A percentile compares a stretch with the other conserved stretches of the same genome.
These are phyloP conservation scores for Meloe dianella DNA, from an alignment of 2,888 invertebrate genomes.

Conservation along the genomic window DNA sequence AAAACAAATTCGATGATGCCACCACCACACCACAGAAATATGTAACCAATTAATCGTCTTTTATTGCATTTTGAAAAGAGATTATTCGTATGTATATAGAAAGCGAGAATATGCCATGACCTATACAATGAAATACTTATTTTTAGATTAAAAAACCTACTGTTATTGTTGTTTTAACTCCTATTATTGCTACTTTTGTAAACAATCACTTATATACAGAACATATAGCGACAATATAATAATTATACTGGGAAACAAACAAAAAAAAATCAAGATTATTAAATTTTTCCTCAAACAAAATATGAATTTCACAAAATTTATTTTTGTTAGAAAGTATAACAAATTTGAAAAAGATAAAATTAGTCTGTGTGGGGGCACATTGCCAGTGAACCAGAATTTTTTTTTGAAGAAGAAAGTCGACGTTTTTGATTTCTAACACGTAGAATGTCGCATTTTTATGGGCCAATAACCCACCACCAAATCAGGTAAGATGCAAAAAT, in stretches of 20 bases:
- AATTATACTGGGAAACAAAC: too few species aligned
- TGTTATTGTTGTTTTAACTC: not conserved
- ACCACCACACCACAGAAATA: not conserved
- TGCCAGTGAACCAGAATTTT: constrained; percentile 5
- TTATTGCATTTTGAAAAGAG: not conserved
- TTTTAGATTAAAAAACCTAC: constrained; percentile 22
- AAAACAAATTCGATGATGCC: not conserved
- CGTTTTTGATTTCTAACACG: not conserved
- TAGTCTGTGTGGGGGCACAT: not conserved
- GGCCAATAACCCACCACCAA: constrained; percentile 25
- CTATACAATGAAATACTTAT: constrained; percentile 31
- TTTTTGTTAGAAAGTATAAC: not conserved
- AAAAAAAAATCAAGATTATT: too few species aligned
- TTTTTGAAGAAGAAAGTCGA: constrained; percentile 2
- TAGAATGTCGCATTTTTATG: constrained; percentile 23
- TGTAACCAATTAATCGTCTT: not conserved
- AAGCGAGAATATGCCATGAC: constrained; percentile 26
- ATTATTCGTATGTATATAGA: not conserved
- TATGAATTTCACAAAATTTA: too few species aligned
- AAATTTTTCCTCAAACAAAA: too few species aligned
- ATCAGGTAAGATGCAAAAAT: constrained; percentile 11
- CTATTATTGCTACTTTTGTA: not conserved
- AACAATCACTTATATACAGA: not conserved
- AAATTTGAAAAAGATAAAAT: not conserved
- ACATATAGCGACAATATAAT: not conserved